A percentile compares a stretch with the other conserved stretches of the same genome.
phyloP scores from a whole-genome alignment of 2,113 vertebrate species.

The Sapayoa aenigma region DNA sequence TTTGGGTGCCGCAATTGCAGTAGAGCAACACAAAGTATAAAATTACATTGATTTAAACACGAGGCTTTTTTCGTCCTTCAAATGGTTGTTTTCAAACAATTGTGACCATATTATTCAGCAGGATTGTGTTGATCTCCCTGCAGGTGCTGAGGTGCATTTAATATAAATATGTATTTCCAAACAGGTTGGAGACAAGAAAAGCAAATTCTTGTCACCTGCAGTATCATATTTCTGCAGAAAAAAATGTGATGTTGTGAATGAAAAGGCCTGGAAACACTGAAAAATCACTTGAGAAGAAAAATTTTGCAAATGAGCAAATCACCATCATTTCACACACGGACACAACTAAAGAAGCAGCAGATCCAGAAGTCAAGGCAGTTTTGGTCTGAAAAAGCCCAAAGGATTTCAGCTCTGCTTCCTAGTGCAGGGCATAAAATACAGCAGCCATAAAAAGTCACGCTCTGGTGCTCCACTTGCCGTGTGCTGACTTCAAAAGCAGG shows the following conservation, averaged over 20 bases:
- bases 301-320: rapidly evolving
- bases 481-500: background rate
- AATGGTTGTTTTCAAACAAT: background rate
- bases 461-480: background rate
- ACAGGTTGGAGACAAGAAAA: background rate
- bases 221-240: background rate
- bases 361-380: background rate
- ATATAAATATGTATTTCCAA: background rate
- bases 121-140: background rate
- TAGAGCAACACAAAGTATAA: background rate
- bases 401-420: background rate
- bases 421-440: background rate
- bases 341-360: background rate
- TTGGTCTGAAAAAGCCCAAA: background rate
- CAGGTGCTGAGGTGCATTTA: background rate
- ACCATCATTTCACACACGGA: rapidly evolving
- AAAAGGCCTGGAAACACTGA: background rate
- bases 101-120: background rate
- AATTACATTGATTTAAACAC: background rate
- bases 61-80: rapidly evolving
- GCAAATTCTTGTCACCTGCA: background rate
- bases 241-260: rapidly evolving
- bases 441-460: background rate
- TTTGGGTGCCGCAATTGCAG: background rate
- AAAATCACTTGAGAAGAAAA: background rate